These are phyloP conservation scores for Heliothis subflexa DNA, from an alignment of 1,140 invertebrate species.

Conservation along the genomic window DNA sequence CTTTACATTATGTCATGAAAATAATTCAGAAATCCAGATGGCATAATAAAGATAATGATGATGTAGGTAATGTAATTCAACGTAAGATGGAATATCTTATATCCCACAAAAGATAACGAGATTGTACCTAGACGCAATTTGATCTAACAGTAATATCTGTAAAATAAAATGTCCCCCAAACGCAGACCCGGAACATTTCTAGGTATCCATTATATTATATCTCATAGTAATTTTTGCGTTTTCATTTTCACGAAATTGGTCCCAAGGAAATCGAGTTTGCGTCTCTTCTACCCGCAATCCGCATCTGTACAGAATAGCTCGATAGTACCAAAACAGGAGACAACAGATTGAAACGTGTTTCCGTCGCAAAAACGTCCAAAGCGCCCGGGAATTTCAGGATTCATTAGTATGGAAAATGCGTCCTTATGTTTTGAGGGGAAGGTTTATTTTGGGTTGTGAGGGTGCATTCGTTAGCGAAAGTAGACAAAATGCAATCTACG, in stretches of 20 bases:
- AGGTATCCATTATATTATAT: slow-evolving; percentile 47
- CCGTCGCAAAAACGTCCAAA: slow-evolving; percentile 63
- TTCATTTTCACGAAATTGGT: slow-evolving; percentile 71
- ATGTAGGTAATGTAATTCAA: slow-evolving; percentile 13
- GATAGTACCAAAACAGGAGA: slow-evolving; percentile 73
- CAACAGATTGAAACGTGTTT: slow-evolving; percentile 78
- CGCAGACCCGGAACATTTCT: slow-evolving; percentile 25
- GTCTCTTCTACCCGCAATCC: slow-evolving; percentile 70
- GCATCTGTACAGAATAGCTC: slow-evolving; percentile 78
- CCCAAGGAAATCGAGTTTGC: slow-evolving; percentile 74
- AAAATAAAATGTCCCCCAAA: slow-evolving; percentile 26
- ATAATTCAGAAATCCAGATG: neutral
- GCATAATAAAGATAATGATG: neutral
- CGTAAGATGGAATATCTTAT: slow-evolving; percentile 12
- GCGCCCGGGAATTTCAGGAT: slow-evolving; percentile 52
- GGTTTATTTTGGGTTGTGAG: slow-evolving; percentile 45
- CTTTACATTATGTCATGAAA: neutral
- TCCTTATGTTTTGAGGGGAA: slow-evolving; percentile 41
- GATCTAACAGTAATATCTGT: slow-evolving; percentile 43
- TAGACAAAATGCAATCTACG: slow-evolving; percentile 76
- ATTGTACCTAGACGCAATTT: slow-evolving; percentile 42
- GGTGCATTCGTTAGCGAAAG: slow-evolving; percentile 55
- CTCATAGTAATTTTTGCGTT: slow-evolving; percentile 63
- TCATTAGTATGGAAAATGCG: slow-evolving; percentile 46
- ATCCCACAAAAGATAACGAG: slow-evolving; percentile 17